Conservation (phyloP, 2,113 vertebrate genomes). For the Ptyas mucosa region DNA sequence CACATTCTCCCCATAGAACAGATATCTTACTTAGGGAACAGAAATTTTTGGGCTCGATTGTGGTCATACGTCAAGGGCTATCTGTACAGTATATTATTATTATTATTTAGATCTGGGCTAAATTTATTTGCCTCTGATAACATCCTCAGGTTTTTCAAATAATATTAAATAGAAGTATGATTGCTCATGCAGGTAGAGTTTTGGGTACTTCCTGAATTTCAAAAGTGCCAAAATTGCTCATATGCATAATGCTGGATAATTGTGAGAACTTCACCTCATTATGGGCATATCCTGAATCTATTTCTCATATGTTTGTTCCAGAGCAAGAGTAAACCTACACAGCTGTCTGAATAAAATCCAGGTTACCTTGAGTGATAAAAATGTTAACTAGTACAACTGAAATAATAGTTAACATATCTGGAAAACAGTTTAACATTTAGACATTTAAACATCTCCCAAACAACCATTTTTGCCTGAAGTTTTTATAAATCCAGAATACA, state of each 20-base stretch:
- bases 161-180: not conserved
- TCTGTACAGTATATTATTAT: not conserved
- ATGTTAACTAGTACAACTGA: conserved; percentile 7
- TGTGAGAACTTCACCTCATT: not conserved
- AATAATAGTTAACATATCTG: conserved; percentile 24
- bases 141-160: not conserved
- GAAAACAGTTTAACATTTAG: conserved; percentile 46
- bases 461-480: conserved; percentile 59
- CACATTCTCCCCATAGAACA: not conserved
- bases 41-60: too few species aligned
- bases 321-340: too few species aligned
- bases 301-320: not conserved
- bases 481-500: conserved; percentile 68
- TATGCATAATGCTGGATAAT: not conserved
- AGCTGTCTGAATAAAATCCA: not conserved
- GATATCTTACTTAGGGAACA: too few species aligned
- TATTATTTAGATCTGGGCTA: not conserved
- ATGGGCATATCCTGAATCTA: not conserved
- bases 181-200: not conserved
- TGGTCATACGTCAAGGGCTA: too few species aligned
- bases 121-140: not conserved
- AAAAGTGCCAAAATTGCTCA: not conserved
- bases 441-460: conserved; percentile 49
- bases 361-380: not conserved
- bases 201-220: not conserved